Base-by-base conservation (phyloP, 2,113 vertebrate genomes). In the Gobiocypris rarus region DNA sequence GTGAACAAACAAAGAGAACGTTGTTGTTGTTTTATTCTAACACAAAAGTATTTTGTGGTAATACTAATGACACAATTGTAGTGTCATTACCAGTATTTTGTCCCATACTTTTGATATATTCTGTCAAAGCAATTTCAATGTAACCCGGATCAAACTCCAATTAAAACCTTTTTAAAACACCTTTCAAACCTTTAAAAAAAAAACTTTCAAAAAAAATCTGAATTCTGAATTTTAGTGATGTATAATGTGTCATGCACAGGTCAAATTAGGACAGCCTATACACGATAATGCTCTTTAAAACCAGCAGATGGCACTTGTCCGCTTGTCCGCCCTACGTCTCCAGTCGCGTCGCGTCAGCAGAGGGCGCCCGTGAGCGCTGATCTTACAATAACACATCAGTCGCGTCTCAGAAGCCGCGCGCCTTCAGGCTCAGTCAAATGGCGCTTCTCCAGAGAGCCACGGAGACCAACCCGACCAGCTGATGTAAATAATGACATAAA, bases 381-480 rank as follows among this genome's bases (percentile, higher is more conserved):
- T 82, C 11, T 71, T 31, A 58, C n/a, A 82, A 82, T n/a, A 77
- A 5, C 31, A 78, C 65, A 38, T 69, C 45, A 34, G 19, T n/a
- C 9, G 41, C 54, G 48, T 77, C 75, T 86, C 67, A 15, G 41
- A 73, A 65, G 61, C 45, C 71, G 26, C 63, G 48, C 63, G 45
- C 31, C 48, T 52, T 17, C 77, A 58, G 19, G 52, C 61, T 41
- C 81, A 78, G 41, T 85, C 81, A 78, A 82, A 88, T 88, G 73
- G 85, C 73, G 76, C 63, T 56, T 41, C 48, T 88, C 74, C 86
- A 80, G 45, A 74, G 52, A 69, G 31, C 41, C 65, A 41, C 26
- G 61, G 26, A 34, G 26, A 59, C 17, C 54, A 74, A 48, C 52
- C 15, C 26, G 41, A 67, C 19, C 74, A 81, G 48, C 73, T 86